Conservation (phyloP, 2,888 invertebrate species). For the Periphyllus acericola region DNA sequence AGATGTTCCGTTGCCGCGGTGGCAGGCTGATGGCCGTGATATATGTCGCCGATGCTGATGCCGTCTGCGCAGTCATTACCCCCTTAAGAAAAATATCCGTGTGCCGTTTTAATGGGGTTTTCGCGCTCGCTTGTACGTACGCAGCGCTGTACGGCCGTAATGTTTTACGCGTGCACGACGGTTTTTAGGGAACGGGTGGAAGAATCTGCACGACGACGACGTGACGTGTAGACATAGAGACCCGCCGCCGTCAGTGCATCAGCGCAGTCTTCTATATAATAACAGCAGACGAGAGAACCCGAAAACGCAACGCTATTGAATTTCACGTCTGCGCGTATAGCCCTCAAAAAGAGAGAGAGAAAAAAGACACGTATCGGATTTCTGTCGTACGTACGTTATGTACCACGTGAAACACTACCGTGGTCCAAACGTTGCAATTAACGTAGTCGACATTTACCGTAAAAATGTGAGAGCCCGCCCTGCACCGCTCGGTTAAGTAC, state of each 20-base stretch:
- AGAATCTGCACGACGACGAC: not conserved
- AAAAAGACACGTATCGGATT: conserved; percentile 46
- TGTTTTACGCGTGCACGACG: not conserved
- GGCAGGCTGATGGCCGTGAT: not conserved
- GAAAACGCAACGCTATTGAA: conserved; percentile 48
- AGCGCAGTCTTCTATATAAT: not conserved
- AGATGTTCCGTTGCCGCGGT: conserved; percentile 30
- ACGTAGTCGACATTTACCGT: not conserved
- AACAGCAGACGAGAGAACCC: not conserved
- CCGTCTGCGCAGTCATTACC: conserved; percentile 2
- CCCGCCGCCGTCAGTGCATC: not conserved
- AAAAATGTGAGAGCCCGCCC: too few species aligned
- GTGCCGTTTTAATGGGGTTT: conserved; percentile 43
- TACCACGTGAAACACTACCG: not conserved
- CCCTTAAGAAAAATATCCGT: conserved; percentile 7
- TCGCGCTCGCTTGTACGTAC: conserved; percentile 8
- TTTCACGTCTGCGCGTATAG: conserved; percentile 43
- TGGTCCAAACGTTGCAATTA: not conserved
- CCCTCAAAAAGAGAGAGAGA: not conserved
- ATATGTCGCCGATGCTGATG: not conserved
- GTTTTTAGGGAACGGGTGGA: conserved; percentile 17
- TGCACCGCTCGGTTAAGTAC: too few species aligned
- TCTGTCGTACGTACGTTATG: not conserved
- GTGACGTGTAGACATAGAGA: not conserved
- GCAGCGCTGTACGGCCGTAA: not conserved